These are phyloP conservation scores for Brachynemurus nebulosus DNA, from an alignment of 2,888 invertebrate genomes.

Conservation along the genomic window DNA sequence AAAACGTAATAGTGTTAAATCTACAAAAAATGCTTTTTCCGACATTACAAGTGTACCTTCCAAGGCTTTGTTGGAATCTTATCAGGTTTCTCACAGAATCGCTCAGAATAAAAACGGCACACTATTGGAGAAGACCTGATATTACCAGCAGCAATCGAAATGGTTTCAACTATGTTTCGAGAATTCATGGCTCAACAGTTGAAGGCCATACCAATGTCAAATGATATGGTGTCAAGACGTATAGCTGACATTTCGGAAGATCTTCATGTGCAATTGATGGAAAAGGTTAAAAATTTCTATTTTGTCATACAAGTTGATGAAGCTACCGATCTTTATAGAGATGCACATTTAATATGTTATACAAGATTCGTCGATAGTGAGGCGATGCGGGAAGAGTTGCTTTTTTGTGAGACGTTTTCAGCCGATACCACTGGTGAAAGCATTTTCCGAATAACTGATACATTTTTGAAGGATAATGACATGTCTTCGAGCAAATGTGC, in stretches of 20 bases:
- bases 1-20: constrained; percentile 13
- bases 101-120: constrained; percentile 11
- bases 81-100: constrained; percentile 1
- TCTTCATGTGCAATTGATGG: neutral
- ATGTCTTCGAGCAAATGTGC: too few species aligned
- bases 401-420: too few species aligned
- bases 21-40: constrained; percentile 11
- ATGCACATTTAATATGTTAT: neutral
- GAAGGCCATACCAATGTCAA: constrained; percentile 17
- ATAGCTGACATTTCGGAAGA: constrained; percentile 16
- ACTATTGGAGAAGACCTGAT: too few species aligned
- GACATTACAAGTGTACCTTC: constrained; percentile 11
- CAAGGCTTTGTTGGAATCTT: neutral
- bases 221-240: constrained; percentile 17
- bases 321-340: neutral
- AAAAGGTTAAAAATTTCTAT: neutral
- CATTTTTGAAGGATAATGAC: too few species aligned
- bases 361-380: neutral
- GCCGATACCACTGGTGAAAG: too few species aligned
- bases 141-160: constrained; percentile 18
- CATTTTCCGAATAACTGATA: too few species aligned
- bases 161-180: constrained; percentile 20
- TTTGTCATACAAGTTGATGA: neutral
- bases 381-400: neutral
- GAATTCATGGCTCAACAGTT: constrained; percentile 16